phyloP scores from a whole-genome alignment of 1,140 invertebrate genomes.

The Gonatopus flavifemur region DNA sequence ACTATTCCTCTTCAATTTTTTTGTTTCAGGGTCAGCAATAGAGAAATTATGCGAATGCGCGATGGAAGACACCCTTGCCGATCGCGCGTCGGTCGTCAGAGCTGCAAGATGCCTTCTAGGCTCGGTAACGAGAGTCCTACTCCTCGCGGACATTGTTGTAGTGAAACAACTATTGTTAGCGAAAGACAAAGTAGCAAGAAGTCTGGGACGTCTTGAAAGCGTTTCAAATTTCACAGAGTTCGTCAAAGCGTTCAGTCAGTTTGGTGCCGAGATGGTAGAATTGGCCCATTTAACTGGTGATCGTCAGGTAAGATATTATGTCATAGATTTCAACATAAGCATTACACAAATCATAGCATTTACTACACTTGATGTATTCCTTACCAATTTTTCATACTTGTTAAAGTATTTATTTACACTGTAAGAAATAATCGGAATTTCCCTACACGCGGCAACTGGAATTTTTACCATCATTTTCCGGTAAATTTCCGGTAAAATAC shows the following conservation, averaged over 20 bases:
- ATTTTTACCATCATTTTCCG: too few species aligned
- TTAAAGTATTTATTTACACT: too few species aligned
- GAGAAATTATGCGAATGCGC: slow-evolving; percentile 84
- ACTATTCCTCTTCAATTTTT: too few species aligned
- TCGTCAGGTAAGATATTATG: slow-evolving; percentile 43
- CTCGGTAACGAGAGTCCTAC: slow-evolving; percentile 93
- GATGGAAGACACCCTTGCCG: slow-evolving; percentile 67
- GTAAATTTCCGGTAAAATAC: too few species aligned
- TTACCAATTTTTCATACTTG: too few species aligned
- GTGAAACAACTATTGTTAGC: slow-evolving; percentile 94
- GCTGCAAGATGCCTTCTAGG: slow-evolving; percentile 91
- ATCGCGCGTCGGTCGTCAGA: slow-evolving; percentile 79
- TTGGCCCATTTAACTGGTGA: slow-evolving; percentile 88
- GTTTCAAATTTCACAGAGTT: slow-evolving; percentile 98
- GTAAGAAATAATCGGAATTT: too few species aligned
- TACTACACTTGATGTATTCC: too few species aligned
- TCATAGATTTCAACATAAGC: background rate
- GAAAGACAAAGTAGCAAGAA: slow-evolving; percentile 92
- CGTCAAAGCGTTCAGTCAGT: slow-evolving; percentile 97
- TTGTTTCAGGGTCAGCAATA: slow-evolving; percentile 75
- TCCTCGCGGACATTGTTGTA: slow-evolving; percentile 97
- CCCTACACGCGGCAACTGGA: too few species aligned
- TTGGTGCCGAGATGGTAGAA: slow-evolving; percentile 98
- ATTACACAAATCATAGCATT: too few species aligned
- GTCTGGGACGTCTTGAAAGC: slow-evolving; percentile 84